phyloP scores from a whole-genome alignment of 35 echinoderm and acorn worm genomes.

The Diadema setosum region DNA sequence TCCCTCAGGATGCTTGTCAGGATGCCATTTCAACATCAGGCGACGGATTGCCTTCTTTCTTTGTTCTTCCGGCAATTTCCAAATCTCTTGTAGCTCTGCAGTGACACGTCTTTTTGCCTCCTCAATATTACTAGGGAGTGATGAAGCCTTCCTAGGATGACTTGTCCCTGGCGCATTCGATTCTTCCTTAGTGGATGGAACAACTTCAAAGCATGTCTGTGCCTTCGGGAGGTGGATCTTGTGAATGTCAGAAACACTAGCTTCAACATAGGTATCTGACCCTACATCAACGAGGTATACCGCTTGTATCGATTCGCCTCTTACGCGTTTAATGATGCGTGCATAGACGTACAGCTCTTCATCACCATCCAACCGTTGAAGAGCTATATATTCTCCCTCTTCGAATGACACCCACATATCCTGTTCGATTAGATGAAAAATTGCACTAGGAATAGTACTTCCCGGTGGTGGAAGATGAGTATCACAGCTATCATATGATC shows the following conservation, averaged over 20 bases:
- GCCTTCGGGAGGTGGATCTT: constrained; percentile 5
- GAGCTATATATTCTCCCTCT: constrained; percentile 5
- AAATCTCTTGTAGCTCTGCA: background rate
- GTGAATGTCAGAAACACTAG: too few relatives aligned
- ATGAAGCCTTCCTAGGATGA: background rate
- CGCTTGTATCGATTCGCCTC: too few relatives aligned
- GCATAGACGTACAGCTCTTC: too few relatives aligned
- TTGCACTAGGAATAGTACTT: background rate
- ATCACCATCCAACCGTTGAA: too few relatives aligned
- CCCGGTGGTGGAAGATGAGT: background rate
- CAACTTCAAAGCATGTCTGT: background rate
- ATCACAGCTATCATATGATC: background rate
- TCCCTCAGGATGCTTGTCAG: constrained; percentile 32
- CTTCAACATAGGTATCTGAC: too few relatives aligned
- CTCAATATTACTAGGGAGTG: background rate
- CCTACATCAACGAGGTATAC: too few relatives aligned
- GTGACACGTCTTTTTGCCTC: background rate
- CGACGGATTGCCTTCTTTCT: background rate
- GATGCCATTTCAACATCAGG: constrained; percentile 34
- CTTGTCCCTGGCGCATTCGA: background rate
- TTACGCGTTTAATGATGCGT: too few relatives aligned
- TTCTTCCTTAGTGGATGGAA: background rate
- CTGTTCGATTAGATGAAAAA: constrained; percentile 36
- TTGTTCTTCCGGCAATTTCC: background rate
- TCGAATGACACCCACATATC: constrained; percentile 4